Percentiles rank a stretch among this genome's conserved stretches.
Evolutionary conservation across 2,113 vertebrate species (phyloP).

Genomic region (Larimichthys crocea): DNA sequence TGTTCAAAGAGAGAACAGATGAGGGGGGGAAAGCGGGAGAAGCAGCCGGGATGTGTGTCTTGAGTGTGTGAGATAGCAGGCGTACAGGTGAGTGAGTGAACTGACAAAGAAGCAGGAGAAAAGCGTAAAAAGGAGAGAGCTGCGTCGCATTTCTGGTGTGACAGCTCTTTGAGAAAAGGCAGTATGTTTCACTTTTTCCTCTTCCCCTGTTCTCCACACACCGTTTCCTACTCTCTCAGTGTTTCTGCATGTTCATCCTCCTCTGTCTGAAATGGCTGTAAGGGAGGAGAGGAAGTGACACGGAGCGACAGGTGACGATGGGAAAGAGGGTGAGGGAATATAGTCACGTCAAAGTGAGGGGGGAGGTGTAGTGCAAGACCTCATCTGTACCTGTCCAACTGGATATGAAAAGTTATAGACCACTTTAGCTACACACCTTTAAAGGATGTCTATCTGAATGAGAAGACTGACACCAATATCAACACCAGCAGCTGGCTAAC

Average conservation of each 20-base stretch:
- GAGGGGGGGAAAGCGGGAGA: constrained; percentile 2
- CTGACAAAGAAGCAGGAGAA: neutral
- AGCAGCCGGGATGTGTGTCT: constrained; percentile 30
- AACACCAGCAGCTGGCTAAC: neutral
- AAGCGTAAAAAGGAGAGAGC: constrained; percentile 22
- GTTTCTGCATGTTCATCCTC: constrained; percentile 27
- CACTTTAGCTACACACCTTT: neutral
- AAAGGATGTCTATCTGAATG: too few relatives aligned
- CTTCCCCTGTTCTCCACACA: constrained; percentile 18
- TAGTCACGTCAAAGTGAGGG: neutral
- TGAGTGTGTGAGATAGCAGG: constrained; percentile 26
- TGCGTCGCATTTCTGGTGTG: constrained; percentile 44
- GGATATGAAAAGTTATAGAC: neutral
- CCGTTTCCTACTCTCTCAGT: constrained; percentile 3
- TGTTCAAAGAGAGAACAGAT: constrained; percentile 15
- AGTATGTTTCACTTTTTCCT: constrained; percentile 15
- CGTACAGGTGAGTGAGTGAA: constrained; percentile 7
- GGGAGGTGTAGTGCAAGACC: constrained; percentile 13
- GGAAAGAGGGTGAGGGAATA: neutral
- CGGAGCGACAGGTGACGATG: constrained; percentile 49
- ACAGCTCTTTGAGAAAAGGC: constrained; percentile 63
- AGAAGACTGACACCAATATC: neutral
- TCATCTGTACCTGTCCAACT: neutral
- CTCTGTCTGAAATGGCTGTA: constrained; percentile 25
- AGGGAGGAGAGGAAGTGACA: constrained; percentile 37